A percentile compares a stretch with the other conserved stretches of the same genome.
Evolutionary conservation across 1,140 invertebrate species (phyloP).

Genomic region (Melipona quadrifasciata): DNA sequence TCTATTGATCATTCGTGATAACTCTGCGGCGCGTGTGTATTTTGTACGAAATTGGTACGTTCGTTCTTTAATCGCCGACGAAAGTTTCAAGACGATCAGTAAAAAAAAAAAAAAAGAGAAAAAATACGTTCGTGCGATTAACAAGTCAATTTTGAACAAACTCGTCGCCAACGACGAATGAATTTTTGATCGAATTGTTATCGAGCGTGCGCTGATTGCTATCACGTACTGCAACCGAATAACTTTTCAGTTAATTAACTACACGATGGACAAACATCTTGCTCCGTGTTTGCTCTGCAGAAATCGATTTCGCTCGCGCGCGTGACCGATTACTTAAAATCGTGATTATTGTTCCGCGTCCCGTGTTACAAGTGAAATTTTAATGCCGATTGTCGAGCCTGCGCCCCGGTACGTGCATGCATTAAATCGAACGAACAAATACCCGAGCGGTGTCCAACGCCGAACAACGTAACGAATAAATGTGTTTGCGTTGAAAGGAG

Average conservation of each 20-base stretch:
- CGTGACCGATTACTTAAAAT: not conserved
- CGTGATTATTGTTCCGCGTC: not conserved
- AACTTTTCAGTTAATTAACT: not conserved
- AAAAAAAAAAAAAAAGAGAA: no score
- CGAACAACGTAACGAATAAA: not conserved
- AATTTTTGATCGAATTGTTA: not conserved
- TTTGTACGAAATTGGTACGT: no score
- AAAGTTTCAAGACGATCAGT: not conserved
- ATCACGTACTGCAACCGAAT: not conserved
- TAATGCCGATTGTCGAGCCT: not conserved
- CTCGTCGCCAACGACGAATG: not conserved
- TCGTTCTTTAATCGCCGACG: no score
- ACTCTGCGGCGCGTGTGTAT: no score
- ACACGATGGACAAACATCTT: not conserved
- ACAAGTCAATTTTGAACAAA: not conserved
- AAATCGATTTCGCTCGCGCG: not conserved
- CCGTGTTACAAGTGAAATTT: not conserved
- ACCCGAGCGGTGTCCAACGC: not conserved
- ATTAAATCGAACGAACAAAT: not conserved
- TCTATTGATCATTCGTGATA: no score
- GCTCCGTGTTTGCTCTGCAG: not conserved
- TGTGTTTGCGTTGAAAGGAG: not conserved
- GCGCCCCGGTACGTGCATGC: not conserved
- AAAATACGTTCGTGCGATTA: not conserved
- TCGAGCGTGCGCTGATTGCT: not conserved